Conservation (phyloP, 1,140 invertebrate genomes). For the Bursaphelenchus mucronatus region DNA sequence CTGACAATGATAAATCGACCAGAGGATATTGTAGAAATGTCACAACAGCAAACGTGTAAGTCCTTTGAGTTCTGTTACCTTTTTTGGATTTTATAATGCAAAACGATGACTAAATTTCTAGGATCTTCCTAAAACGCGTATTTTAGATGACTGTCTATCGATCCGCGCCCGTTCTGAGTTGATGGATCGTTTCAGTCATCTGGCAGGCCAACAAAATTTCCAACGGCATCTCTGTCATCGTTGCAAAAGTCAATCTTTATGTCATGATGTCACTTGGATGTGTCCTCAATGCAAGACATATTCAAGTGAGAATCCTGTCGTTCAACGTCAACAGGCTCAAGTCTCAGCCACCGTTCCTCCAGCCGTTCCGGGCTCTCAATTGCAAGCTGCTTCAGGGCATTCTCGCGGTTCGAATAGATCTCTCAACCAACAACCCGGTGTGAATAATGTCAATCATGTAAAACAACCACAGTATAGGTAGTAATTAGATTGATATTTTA, state of each 20-base stretch:
- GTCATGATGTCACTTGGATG: conserved; percentile 52
- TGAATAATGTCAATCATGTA: too few species aligned
- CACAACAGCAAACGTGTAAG: conserved; percentile 58
- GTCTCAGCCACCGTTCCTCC: conserved; percentile 2
- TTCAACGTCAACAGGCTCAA: conserved; percentile 12
- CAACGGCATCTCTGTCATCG: conserved; percentile 30
- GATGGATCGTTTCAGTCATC: conserved; percentile 50
- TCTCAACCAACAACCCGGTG: too few species aligned
- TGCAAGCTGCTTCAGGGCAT: too few species aligned
- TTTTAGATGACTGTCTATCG: conserved; percentile 59
- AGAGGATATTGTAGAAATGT: conserved; percentile 58
- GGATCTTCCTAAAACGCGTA: conserved; percentile 1
- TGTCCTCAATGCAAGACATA: conserved; percentile 60
- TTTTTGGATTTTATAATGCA: conserved; percentile 19
- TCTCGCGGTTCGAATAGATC: too few species aligned
- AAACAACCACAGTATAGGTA: too few species aligned
- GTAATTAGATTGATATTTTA: too few species aligned
- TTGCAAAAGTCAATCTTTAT: conserved; percentile 51
- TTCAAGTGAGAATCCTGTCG: conserved; percentile 32
- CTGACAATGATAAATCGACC: conserved; percentile 53
- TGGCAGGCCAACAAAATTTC: conserved; percentile 41
- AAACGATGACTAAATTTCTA: neutral
- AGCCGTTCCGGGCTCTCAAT: neutral
- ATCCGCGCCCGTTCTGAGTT: conserved; percentile 49
- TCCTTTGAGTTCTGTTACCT: conserved; percentile 4